Evolutionary conservation across 2,888 invertebrate species (phyloP), one percentile per base, ranked within the genome.

Genomic region (Nineta flava): DNA sequence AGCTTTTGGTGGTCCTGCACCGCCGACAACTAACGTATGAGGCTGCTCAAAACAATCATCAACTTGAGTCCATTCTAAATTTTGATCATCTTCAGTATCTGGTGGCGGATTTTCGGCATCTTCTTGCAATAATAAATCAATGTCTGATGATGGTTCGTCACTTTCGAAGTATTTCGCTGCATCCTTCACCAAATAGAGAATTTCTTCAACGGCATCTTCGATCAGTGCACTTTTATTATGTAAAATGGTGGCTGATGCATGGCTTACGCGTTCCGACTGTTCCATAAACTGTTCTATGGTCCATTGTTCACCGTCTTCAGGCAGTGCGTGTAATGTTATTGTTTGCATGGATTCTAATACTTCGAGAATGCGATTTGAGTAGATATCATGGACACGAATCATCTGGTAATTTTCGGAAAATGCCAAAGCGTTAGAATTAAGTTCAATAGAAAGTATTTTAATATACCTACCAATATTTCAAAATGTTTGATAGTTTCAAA

Each of bases 201-300:
- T 83, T 67, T 87, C 88, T 62, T 88, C 88, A 0, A 88, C 88
- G 0, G 93, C 92, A 62, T 93, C 91, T 60, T 94, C 92, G 1
- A 94, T 81, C 83, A 88, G 87, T 55, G 83, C 70, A 64, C 93
- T 90, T 62, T 87, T 86, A 55, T 90, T 77, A 63, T 90, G 85
- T 35, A 91, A 66, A 63, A 88, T 87, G 55, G 79, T 72, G 44
- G 85, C 83, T 0, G 83, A 81, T 54, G 73, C 71, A 48, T 82
- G 74, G 63, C 88, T 88, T n/a, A 84, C 79, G 51, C 79, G 81
- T 65, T 91, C 88, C 5, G 83, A 88, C 57, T 78, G 81, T 59
- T 87, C 86, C 49, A 87, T 71, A 67, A 94, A 93, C 55, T 85
- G 79, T 51, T 91, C 90, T 32, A 91, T 79, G 1, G 81, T 79